Base-by-base conservation (phyloP, 2,888 invertebrate species). In the Acanthosepion esculentum region DNA sequence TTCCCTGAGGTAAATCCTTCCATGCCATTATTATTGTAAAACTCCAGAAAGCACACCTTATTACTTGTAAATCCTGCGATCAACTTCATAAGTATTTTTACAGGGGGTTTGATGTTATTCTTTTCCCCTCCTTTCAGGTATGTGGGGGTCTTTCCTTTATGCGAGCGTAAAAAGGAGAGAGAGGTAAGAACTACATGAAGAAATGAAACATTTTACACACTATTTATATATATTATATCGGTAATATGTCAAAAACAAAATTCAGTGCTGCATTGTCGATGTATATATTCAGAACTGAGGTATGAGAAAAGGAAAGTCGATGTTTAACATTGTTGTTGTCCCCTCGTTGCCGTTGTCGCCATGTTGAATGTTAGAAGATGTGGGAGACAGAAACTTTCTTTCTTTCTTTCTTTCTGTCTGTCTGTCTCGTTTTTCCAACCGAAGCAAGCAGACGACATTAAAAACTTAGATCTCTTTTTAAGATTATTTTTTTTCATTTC, bases 31-130 rank as follows among this genome's bases (percentile, higher is more conserved):
- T 78, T 4, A 78, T 78, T 78, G 78, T 78, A 78, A 78, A 33
- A 78, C 33, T 78, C 78, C 78, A 78, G n/a, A 33, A 78, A 78
- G 78, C n/a, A 78, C 10, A 15, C n/a, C n/a, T 78, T 78, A 78
- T 78, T 78, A 78, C 78, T 78, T 78, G 78, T n/a, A 78, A 78
- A 78, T 78, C 78, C 78, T 78, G 78, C 78, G n/a, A 78, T 78
- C n/a, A 78, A 78, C 78, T 78, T 78, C 78, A 78, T 78, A 78
- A 78, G 78, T 78, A 78, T 78, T 78, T 78, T 15, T 78, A n/a
- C n/a, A 78, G n/a, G 78, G 78, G 78, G 12, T 78, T 78, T n/a
- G 23, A 78, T 78, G 12, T 59, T 59, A 23, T 23, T 78, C n/a
- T 78, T 15, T 78, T 78, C 78, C 33, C 18, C n/a, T 18, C 18